Percentiles rank a stretch among this genome's conserved stretches.
Conservation (phyloP, 1,140 invertebrate species). For the Aporrectodea caliginosa region DNA sequence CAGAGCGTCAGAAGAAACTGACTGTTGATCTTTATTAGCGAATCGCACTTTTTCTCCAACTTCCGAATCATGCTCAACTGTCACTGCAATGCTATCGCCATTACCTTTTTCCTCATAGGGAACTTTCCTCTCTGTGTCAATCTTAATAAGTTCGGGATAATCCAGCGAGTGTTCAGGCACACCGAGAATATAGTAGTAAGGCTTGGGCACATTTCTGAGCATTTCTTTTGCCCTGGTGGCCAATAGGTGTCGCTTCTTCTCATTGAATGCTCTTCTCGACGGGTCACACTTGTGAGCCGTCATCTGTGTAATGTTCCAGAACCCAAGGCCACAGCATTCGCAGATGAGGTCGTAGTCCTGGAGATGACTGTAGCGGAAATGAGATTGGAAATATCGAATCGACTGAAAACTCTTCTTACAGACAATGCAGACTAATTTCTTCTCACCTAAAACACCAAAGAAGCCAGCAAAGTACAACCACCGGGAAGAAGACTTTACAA, state of each 20-base stretch:
- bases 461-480: no score
- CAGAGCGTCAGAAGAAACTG: no score
- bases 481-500: no score
- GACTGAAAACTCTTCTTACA: not conserved
- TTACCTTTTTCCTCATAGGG: no score
- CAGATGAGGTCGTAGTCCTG: not conserved
- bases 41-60: no score
- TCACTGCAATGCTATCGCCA: not conserved
- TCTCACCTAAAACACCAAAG: not conserved
- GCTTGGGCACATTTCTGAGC: not conserved
- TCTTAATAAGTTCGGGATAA: not conserved
- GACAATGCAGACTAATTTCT: not conserved
- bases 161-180: not conserved
- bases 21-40: no score
- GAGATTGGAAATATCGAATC: not conserved
- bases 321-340: not conserved
- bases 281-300: not conserved
- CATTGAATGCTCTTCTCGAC: not conserved
- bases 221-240: not conserved
- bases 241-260: not conserved
- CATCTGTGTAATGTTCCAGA: not conserved
- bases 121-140: not conserved
- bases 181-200: not conserved
- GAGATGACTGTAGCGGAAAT: not conserved
- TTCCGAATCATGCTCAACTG: not conserved